These are phyloP conservation scores for Callimico goeldii DNA, from an alignment of 2,797 vertebrate species.

Conservation along the genomic window DNA sequence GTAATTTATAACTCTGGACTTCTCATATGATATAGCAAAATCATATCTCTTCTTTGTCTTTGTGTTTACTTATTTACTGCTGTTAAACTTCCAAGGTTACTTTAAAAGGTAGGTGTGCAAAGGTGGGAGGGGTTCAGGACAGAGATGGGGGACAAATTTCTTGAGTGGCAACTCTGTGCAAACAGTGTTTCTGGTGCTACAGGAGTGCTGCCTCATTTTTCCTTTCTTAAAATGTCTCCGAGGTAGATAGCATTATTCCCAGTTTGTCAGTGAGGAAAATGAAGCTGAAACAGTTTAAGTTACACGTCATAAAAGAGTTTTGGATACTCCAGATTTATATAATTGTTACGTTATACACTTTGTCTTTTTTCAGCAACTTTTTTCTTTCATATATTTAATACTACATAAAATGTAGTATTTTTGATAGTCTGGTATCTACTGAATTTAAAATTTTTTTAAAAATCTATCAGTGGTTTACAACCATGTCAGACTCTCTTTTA, in stretches of 20 bases:
- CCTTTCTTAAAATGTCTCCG: not conserved
- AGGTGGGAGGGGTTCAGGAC: no score
- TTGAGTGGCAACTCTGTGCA: not conserved
- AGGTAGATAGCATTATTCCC: not conserved
- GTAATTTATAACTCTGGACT: not conserved
- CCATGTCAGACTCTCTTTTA: not conserved
- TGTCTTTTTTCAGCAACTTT: not conserved
- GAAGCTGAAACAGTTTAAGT: not conserved
- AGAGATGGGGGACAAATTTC: not conserved
- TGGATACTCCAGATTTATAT: not conserved
- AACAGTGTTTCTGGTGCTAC: fast-evolving
- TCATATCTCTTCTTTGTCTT: not conserved
- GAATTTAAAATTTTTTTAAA: not conserved
- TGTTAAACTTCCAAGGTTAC: not conserved
- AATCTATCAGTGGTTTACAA: not conserved
- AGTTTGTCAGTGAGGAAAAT: not conserved
- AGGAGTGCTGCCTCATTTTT: not conserved
- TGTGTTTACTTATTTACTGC: not conserved
- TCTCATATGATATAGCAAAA: not conserved
- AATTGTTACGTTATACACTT: not conserved
- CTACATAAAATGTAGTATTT: not conserved
- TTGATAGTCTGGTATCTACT: not conserved
- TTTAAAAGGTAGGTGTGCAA: not conserved
- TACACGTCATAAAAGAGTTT: not conserved
- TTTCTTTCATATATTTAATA: not conserved